These are phyloP conservation scores for Drosophila paulistorum DNA, from an alignment of 1,140 invertebrate species.

Conservation along the genomic window DNA sequence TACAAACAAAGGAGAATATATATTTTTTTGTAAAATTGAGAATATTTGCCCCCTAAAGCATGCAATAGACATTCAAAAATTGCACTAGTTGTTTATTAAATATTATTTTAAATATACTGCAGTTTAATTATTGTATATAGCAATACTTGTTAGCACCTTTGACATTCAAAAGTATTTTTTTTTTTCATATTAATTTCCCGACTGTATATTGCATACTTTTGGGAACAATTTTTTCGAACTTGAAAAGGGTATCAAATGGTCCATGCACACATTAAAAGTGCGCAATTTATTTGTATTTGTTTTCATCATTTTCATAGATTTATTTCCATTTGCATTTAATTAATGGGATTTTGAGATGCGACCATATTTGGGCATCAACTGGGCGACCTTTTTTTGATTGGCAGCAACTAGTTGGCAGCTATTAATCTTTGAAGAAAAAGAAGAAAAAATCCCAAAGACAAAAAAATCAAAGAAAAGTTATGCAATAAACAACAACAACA, in stretches of 20 bases:
- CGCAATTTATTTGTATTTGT: conserved; percentile 43
- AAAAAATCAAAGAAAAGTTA: conserved; percentile 43
- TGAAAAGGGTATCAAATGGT: background rate
- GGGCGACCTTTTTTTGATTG: conserved; percentile 77
- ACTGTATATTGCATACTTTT: no score
- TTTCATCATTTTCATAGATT: conserved; percentile 56
- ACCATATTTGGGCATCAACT: conserved; percentile 72
- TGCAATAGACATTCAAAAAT: no score
- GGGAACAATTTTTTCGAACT: no score
- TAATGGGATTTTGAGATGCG: conserved; percentile 57
- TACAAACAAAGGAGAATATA: no score
- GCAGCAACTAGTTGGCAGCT: conserved; percentile 72
- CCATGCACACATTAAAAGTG: background rate
- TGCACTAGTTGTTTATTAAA: no score
- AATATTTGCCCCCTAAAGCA: no score
- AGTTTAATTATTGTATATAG: no score
- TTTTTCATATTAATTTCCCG: no score
- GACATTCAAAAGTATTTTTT: no score
- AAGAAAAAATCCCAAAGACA: conserved; percentile 1
- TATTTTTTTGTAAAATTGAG: no score
- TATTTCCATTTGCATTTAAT: conserved; percentile 78
- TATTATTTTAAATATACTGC: no score
- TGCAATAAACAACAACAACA: conserved; percentile 37
- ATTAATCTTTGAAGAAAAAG: conserved; percentile 60
- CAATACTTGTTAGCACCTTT: no score